These are phyloP conservation scores for Cepphus grylle DNA, from an alignment of 2,113 vertebrate species.

Conservation along the genomic window DNA sequence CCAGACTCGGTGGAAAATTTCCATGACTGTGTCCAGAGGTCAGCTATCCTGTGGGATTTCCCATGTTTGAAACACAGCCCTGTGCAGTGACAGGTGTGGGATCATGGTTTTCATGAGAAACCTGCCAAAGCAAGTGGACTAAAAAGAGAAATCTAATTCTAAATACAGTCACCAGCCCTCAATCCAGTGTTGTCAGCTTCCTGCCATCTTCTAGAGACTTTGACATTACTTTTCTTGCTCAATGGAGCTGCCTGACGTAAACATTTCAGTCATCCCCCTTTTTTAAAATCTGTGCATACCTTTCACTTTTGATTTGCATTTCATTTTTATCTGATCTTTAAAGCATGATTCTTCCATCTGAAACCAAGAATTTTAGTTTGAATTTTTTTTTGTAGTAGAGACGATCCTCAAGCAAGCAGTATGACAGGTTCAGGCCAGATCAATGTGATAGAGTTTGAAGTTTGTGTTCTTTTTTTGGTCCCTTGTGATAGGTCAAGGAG, in stretches of 20 bases:
- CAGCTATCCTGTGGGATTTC: not conserved
- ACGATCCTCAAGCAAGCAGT: not conserved
- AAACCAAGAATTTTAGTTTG: not conserved
- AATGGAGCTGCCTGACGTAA: not conserved
- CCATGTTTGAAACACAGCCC: not conserved
- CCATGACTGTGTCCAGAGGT: not conserved
- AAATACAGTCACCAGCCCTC: not conserved
- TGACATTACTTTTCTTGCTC: not conserved
- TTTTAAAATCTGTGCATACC: not conserved
- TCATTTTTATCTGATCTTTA: not conserved
- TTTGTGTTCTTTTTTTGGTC: not conserved
- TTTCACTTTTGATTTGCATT: not conserved
- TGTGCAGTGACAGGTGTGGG: not conserved
- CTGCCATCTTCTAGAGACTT: not conserved
- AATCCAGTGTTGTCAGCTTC: not conserved
- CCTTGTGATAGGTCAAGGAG: not conserved
- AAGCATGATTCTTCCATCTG: not conserved
- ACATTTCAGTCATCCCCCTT: not conserved
- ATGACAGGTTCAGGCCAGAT: not conserved
- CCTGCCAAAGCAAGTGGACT: not conserved
- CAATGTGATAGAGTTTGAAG: rapidly evolving
- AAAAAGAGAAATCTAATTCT: not conserved
- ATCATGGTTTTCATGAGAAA: not conserved
- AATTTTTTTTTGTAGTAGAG: not conserved
- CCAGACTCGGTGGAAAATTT: not conserved